Conservation (phyloP, 1,140 invertebrate genomes). For the Copidosoma floridanum region DNA sequence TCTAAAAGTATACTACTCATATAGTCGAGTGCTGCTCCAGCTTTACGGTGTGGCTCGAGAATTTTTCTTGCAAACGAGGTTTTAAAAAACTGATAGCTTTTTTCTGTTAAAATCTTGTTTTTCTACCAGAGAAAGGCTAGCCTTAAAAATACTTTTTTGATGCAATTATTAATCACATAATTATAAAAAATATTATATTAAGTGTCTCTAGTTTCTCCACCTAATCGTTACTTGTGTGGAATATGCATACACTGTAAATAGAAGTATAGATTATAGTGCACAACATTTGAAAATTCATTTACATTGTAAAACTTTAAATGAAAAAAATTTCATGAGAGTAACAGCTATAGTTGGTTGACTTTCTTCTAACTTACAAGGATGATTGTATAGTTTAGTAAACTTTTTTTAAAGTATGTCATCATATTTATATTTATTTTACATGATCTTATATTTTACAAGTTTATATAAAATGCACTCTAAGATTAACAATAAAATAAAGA, state of each 20-base stretch:
- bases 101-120: too few species aligned
- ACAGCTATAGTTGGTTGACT: conserved; percentile 5
- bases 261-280: neutral
- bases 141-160: too few species aligned
- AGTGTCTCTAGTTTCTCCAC: too few species aligned
- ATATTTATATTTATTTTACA: conserved; percentile 25
- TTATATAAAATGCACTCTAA: conserved; percentile 13
- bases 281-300: neutral
- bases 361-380: conserved; percentile 5
- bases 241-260: neutral
- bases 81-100: too few species aligned
- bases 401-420: neutral
- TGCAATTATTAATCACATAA: too few species aligned
- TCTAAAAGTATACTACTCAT: too few species aligned
- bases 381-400: too few species aligned
- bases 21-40: too few species aligned
- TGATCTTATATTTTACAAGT: conserved; percentile 19
- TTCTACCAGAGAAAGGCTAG: too few species aligned
- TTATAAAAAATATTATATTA: too few species aligned
- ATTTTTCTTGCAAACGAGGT: too few species aligned
- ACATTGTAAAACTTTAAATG: neutral
- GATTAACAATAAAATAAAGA: conserved; percentile 10
- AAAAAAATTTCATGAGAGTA: neutral
- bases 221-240: neutral
- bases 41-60: too few species aligned